Conservation (phyloP, 2,797 vertebrate species). For the Hafferia zeledoni region DNA sequence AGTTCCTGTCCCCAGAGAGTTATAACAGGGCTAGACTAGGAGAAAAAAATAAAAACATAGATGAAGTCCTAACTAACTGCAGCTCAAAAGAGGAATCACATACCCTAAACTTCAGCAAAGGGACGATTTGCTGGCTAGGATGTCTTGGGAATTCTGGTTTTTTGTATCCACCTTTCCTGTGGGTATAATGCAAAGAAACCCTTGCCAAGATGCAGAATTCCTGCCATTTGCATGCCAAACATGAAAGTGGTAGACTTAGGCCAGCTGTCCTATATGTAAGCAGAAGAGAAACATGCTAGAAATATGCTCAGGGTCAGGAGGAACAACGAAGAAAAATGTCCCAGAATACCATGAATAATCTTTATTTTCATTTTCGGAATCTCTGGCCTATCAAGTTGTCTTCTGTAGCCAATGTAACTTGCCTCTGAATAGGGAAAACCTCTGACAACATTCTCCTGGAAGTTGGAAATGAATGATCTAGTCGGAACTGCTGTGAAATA, state of each 20-base stretch:
- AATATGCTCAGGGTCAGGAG: neutral
- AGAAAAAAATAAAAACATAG: neutral
- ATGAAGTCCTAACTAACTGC: neutral
- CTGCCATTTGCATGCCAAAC: neutral
- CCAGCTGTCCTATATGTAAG: neutral
- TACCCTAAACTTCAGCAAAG: neutral
- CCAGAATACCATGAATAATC: neutral
- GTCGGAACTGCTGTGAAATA: neutral
- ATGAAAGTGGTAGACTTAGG: neutral
- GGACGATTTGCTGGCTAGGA: accelerated
- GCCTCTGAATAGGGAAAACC: neutral
- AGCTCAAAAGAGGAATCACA: neutral
- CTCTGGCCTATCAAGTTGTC: neutral
- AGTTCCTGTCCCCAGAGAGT: neutral
- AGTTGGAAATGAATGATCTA: neutral
- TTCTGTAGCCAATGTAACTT: neutral
- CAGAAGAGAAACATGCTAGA: neutral
- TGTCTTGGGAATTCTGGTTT: neutral
- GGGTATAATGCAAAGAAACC: neutral
- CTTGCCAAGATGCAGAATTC: neutral
- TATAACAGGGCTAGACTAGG: neutral
- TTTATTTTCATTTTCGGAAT: neutral
- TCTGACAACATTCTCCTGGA: neutral
- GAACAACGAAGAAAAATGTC: neutral
- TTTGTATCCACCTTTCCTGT: neutral